phyloP scores from a whole-genome alignment of 2,113 vertebrate genomes.

The Pholis gunnellus region DNA sequence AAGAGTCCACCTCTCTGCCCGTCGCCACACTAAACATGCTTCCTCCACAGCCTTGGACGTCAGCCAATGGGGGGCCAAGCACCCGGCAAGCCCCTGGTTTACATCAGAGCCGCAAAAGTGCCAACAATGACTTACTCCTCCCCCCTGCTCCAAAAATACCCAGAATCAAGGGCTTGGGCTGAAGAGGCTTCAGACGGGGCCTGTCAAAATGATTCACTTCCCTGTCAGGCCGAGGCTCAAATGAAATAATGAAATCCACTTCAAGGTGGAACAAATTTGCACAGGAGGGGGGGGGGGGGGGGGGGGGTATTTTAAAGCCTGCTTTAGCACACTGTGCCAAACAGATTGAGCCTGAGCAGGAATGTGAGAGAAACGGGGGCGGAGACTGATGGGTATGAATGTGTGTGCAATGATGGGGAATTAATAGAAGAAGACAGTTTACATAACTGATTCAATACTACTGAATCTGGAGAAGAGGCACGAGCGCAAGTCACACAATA shows the following conservation, averaged over 20 bases:
- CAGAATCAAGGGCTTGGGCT: conserved; percentile 81
- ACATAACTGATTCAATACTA: conserved; percentile 58
- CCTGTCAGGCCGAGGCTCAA: conserved; percentile 82
- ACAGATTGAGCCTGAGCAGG: conserved; percentile 72
- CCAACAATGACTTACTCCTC: conserved; percentile 78
- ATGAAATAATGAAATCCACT: conserved; percentile 88
- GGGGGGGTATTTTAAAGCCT: conserved; percentile 81
- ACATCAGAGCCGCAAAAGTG: conserved; percentile 75
- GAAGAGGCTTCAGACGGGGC: conserved; percentile 82
- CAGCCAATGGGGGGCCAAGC: conserved; percentile 78
- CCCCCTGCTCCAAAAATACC: conserved; percentile 82
- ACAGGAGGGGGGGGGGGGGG: conserved; percentile 77
- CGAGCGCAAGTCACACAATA: conserved; percentile 23
- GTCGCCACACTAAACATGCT: conserved; percentile 67
- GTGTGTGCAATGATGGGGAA: conserved; percentile 69
- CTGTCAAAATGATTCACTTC: conserved; percentile 88
- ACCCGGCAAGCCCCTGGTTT: conserved; percentile 68
- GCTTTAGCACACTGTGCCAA: conserved; percentile 75
- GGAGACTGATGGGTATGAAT: conserved; percentile 65
- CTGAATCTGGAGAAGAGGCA: conserved; percentile 44
- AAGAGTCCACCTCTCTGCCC: conserved; percentile 74
- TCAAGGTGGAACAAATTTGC: conserved; percentile 86
- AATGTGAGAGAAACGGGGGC: conserved; percentile 58
- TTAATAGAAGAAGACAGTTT: conserved; percentile 67
- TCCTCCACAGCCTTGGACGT: conserved; percentile 72